Evolutionary conservation across 2,113 vertebrate genomes (phyloP), one percentile per base, ranked within the genome.

Genomic region (Pteropus alecto): DNA sequence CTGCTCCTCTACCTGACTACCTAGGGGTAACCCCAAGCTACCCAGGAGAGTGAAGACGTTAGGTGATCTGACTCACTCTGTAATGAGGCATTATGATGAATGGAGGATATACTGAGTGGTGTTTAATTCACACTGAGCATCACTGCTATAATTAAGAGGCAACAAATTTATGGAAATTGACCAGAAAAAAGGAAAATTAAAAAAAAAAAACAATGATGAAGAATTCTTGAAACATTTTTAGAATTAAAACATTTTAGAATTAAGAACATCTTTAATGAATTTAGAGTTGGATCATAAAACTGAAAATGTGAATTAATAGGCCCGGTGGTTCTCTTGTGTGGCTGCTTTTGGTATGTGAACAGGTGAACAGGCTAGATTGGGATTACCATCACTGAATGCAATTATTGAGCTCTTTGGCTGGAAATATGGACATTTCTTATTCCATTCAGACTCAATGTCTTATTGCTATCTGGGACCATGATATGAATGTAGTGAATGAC

Each of bases 1-100:
- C 94, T 98, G 76, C 87, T 97, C 98, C 98, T 98, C 97, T 98
- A 96, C 90, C 89, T 94, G 87, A 87, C 94, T 98, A 95, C 91
- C 78, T 94, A 98, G 96, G 61, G 94, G 96, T 95, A 97, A 93
- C 89, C 82, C 77, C 89, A 76, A 61, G 81, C 77, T 93, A 61
- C 51, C 86, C 0, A 16, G 90, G 67, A 73, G 74, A 98, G 95
- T 61, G 63, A 96, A 98, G 96, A 98, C 97, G 97, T 98, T 97
- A 97, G 97, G 88, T 90, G 92, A 93, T 93, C 94, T 96, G 94
- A 97, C 86, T 88, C 71, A 88, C 93, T 70, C 93, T 95, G 74
- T 51, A 73, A 71, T 5, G 71, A 30, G 70, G 79, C 87, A 63
- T 46, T 28, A 26, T 28, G 38, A 67, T 76, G 60, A 89, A 58